Evolutionary conservation across 2,113 vertebrate genomes (phyloP).

Genomic region (Grantiella picta): DNA sequence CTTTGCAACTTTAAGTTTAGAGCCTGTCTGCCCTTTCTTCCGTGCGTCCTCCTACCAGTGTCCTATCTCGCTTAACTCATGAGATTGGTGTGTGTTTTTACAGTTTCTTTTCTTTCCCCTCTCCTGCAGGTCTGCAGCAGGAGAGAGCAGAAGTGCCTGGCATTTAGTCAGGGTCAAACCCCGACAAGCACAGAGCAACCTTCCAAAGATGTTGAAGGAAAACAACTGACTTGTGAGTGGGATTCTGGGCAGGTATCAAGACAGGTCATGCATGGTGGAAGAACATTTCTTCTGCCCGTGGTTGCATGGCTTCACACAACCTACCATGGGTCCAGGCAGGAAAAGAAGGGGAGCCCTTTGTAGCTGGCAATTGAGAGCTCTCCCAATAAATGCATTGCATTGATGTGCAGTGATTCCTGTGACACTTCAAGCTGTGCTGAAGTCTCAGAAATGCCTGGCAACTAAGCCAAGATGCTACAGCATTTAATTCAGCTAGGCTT

Average conservation of each 20-base stretch:
- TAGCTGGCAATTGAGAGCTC: not conserved
- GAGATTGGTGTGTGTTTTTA: no score
- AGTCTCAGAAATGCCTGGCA: not conserved
- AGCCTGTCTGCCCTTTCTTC: no score
- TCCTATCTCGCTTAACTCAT: no score
- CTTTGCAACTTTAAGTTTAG: no score
- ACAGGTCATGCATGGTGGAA: fast-evolving
- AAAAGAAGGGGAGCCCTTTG: not conserved
- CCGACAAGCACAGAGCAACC: not conserved
- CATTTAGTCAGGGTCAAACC: no score
- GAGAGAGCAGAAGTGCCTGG: no score
- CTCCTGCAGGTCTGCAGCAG: no score
- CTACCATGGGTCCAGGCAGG: not conserved
- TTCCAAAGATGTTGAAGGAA: not conserved
- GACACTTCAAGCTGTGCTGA: not conserved
- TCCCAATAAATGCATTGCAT: no score
- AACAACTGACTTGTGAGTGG: not conserved
- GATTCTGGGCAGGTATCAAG: not conserved
- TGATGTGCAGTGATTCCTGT: not conserved
- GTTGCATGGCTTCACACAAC: not conserved
- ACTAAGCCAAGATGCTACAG: not conserved
- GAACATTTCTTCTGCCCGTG: not conserved
- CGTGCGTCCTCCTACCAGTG: no score
- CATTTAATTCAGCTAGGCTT: not conserved
- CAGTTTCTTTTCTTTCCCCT: no score